Evolutionary conservation across 2,797 vertebrate species (phyloP), one percentile per base, ranked within the genome.

Genomic region (Picus viridis): DNA sequence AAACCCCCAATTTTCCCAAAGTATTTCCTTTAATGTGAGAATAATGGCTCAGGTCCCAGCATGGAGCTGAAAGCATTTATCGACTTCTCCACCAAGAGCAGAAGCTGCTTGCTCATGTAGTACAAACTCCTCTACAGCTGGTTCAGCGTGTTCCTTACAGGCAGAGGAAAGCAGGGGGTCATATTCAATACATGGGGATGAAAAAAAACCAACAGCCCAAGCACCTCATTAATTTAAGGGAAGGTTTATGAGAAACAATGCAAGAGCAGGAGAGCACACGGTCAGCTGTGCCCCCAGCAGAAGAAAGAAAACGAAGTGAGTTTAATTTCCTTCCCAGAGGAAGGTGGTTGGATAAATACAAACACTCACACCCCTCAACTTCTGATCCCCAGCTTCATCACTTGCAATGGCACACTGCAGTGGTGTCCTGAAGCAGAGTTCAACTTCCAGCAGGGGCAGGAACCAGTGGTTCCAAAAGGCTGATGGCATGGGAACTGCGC

Each of bases 51-150:
- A 58, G 71, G 81, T 91, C 91, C 74, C 72, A 91, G 87, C 41
- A 86, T 41, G 78, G 47, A 95, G 74, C 78, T 89, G 74, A 91
- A 94, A 89, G 70, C 70, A 90, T 91, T 95, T 90, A 76, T 88
- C 3, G 22, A 81, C 74, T 93, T 89, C 63, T 65, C 27, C 9
- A 39, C 49, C 70, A 80, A 93, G 85, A 93, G 85, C 41, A 82
- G 82, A 58, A 95, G 56, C 78, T 90, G 51, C 84, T 68, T 83
- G 85, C 53, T 93, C 39, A 26, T 54, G 45, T 88, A 84, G 51
- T 83, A 95, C 81, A 82, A 91, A 81, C 76, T 90, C 75, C 64
- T 41, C 82, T 68, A 78, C 64, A 93, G 54, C 36, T 84, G 36
- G 56, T 75, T 94, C 78, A 58, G 62, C 1, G 1, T 61, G 87